Conservation (phyloP, 2,888 invertebrate genomes). For the Lycia hirtaria region DNA sequence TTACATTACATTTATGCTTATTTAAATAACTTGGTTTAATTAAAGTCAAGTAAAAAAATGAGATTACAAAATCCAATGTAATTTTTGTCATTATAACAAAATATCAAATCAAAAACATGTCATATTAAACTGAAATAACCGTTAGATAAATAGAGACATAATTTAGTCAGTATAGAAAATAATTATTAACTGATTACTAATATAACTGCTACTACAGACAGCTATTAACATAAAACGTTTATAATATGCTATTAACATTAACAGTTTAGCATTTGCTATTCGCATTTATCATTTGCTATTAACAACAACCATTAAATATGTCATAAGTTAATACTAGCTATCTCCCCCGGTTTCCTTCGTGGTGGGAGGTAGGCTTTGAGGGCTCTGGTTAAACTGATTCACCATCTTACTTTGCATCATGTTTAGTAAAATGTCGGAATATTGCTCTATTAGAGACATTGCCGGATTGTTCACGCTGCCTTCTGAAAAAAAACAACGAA, state of each 20-base stretch:
- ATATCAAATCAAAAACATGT: too few species aligned
- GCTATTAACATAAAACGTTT: not conserved
- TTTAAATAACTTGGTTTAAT: too few species aligned
- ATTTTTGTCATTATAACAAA: too few species aligned
- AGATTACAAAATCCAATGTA: too few species aligned
- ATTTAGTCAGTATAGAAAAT: too few species aligned
- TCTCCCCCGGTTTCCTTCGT: slow-evolving; percentile 61
- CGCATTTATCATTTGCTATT: not conserved
- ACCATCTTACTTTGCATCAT: slow-evolving; percentile 83
- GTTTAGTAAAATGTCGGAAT: slow-evolving; percentile 86
- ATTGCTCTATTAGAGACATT: slow-evolving; percentile 86
- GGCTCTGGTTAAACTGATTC: slow-evolving; percentile 69
- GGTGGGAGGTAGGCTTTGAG: slow-evolving; percentile 71
- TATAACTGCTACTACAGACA: not conserved
- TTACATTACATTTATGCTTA: too few species aligned
- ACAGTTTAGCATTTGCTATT: not conserved
- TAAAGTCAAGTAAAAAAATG: too few species aligned
- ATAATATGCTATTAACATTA: slow-evolving; percentile 1
- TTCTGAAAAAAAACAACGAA: too few species aligned
- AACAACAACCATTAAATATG: not conserved
- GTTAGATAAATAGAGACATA: too few species aligned
- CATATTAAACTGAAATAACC: too few species aligned
- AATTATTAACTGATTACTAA: too few species aligned
- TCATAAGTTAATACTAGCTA: slow-evolving; percentile 66
- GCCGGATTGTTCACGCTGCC: slow-evolving; percentile 66